These are phyloP conservation scores for Craniophora ligustri DNA, from an alignment of 2,888 invertebrate genomes.

Conservation along the genomic window DNA sequence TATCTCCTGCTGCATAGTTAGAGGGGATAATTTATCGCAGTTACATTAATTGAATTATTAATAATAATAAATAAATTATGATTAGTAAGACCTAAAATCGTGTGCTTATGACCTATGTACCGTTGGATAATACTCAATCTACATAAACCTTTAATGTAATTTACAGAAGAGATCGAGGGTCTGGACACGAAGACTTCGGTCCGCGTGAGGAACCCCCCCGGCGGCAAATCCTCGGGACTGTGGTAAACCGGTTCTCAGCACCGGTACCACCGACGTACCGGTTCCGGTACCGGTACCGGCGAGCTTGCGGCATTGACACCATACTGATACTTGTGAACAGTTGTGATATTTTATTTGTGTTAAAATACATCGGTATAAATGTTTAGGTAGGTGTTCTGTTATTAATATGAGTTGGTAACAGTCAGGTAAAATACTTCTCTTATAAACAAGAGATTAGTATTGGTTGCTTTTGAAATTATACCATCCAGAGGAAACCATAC, in stretches of 20 bases:
- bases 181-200: conserved; percentile 93
- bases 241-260: conserved; percentile 90
- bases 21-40: no score
- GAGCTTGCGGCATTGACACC: conserved; percentile 50
- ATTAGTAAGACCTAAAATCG: no score
- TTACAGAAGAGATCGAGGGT: conserved; percentile 93
- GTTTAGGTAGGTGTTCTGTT: background rate
- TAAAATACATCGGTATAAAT: no score
- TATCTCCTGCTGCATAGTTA: no score
- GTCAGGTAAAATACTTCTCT: background rate
- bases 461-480: no score
- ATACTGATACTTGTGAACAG: conserved; percentile 60
- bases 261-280: conserved; percentile 3
- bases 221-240: conserved; percentile 95
- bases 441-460: background rate
- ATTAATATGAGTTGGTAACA: background rate
- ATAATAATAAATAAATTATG: no score
- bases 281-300: conserved; percentile 5
- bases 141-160: background rate
- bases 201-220: conserved; percentile 96
- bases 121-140: background rate
- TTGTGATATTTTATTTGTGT: conserved; percentile 15
- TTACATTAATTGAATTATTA: no score
- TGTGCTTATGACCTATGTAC: no score
- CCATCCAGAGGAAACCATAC: no score